phyloP scores from a whole-genome alignment of 1,140 invertebrate genomes.

The Homarus americanus region DNA sequence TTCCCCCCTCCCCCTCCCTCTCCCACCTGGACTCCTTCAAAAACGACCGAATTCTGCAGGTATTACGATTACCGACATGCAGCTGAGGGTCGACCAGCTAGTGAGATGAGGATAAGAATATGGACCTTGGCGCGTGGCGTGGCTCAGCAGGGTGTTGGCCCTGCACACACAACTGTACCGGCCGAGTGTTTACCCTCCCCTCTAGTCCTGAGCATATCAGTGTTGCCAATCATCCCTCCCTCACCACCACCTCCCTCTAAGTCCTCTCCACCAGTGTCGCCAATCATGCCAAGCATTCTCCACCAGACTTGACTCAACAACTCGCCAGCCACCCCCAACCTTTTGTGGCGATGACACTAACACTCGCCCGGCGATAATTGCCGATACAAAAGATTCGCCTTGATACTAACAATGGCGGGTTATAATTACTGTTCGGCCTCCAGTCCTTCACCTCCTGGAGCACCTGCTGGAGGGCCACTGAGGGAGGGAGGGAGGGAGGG shows the following conservation, averaged over 20 bases:
- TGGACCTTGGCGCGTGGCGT: not conserved
- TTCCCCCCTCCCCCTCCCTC: too few species aligned
- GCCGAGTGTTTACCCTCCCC: constrained; percentile 19
- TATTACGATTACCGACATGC: not conserved
- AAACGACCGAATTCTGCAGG: not conserved
- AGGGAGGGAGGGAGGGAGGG: not conserved
- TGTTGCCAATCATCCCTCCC: constrained; percentile 33
- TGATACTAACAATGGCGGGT: too few species aligned
- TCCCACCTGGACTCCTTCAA: not conserved
- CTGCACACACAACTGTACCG: constrained; percentile 28
- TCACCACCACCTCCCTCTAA: not conserved
- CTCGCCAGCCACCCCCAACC: too few species aligned
- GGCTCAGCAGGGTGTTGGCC: constrained; percentile 25
- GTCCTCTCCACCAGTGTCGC: constrained; percentile 21
- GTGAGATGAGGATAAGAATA: not conserved
- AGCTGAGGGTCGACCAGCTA: not conserved
- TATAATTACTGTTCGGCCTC: too few species aligned
- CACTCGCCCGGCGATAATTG: too few species aligned
- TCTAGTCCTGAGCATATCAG: constrained; percentile 48
- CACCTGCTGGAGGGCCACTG: not conserved
- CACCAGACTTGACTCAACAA: not conserved
- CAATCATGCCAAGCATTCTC: constrained; percentile 41
- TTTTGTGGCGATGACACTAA: too few species aligned
- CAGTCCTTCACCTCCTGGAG: too few species aligned
- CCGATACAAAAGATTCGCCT: too few species aligned